phyloP scores from a whole-genome alignment of 2,888 invertebrate genomes.

The Drosophila rubida region DNA sequence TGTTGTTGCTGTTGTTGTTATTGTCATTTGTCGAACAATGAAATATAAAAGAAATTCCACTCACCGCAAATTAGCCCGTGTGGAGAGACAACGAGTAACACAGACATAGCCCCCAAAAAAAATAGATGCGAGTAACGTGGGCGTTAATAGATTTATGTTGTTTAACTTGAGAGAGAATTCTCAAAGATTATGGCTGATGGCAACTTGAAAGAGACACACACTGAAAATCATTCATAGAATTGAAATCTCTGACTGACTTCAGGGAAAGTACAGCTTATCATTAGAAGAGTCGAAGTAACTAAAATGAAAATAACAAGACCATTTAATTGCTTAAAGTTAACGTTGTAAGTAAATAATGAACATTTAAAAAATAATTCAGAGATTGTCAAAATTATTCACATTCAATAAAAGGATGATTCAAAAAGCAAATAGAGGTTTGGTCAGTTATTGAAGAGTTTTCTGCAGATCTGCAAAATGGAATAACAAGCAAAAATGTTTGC shows the following conservation, averaged over 20 bases:
- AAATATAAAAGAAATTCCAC: slow-evolving; percentile 55
- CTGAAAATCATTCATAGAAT: slow-evolving; percentile 47
- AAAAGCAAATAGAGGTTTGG: no score
- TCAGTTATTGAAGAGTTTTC: no score
- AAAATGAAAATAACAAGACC: no score
- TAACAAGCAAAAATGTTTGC: neutral
- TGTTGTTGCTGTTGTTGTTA: slow-evolving; percentile 11
- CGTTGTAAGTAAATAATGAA: no score
- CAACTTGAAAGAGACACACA: slow-evolving; percentile 1
- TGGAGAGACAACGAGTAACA: slow-evolving; percentile 14
- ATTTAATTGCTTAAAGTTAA: no score
- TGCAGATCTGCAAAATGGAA: no score
- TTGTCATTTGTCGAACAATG: slow-evolving; percentile 38
- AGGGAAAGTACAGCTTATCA: no score
- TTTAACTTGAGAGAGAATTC: slow-evolving; percentile 39
- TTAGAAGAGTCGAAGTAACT: no score
- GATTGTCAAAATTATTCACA: no score
- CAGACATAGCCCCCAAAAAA: slow-evolving; percentile 8
- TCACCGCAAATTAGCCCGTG: slow-evolving; percentile 52
- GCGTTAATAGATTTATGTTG: slow-evolving; percentile 61
- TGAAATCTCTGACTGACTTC: no score
- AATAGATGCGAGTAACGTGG: slow-evolving; percentile 43
- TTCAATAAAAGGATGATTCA: no score
- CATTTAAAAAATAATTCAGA: no score
- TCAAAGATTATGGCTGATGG: slow-evolving; percentile 15